These are phyloP conservation scores for Drosophila mayaguana DNA, from an alignment of 2,888 invertebrate genomes.

Conservation along the genomic window DNA sequence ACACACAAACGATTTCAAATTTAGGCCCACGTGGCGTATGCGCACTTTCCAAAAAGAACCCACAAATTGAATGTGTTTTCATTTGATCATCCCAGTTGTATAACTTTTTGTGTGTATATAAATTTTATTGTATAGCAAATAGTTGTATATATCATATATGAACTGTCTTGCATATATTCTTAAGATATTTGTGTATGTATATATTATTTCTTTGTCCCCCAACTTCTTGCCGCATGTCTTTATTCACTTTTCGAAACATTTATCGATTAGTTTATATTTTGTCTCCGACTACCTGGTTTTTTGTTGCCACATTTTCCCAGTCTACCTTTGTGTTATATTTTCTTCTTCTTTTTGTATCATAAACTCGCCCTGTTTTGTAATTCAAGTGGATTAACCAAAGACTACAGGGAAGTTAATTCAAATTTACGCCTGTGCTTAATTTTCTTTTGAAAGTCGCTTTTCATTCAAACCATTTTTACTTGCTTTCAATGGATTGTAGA, in stretches of 20 bases:
- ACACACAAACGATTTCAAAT: conserved; percentile 46
- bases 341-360: conserved; percentile 36
- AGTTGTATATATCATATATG: conserved; percentile 38
- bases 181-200: conserved; percentile 24
- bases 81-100: conserved; percentile 32
- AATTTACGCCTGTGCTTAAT: conserved; percentile 59
- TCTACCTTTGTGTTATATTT: conserved; percentile 30
- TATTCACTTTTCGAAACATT: conserved; percentile 37
- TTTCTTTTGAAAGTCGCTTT: conserved; percentile 36
- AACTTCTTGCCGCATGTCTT: conserved; percentile 58
- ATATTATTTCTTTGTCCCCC: conserved; percentile 23
- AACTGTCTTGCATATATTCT: conserved; percentile 47
- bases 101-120: conserved; percentile 28
- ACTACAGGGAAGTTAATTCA: conserved; percentile 78
- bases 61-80: conserved; percentile 65
- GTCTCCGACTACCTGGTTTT: conserved; percentile 5
- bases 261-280: neutral
- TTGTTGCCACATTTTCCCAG: conserved; percentile 50
- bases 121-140: conserved; percentile 55
- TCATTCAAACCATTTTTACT: conserved; percentile 16
- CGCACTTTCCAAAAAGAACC: conserved; percentile 41
- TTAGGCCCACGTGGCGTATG: conserved; percentile 50
- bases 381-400: conserved; percentile 75
- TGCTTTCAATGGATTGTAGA: conserved; percentile 43
- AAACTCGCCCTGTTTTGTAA: conserved; percentile 64